Percentiles rank a stretch among this genome's conserved stretches.
phyloP scores from a whole-genome alignment of 2,113 vertebrate species.

The Lates calcarifer region DNA sequence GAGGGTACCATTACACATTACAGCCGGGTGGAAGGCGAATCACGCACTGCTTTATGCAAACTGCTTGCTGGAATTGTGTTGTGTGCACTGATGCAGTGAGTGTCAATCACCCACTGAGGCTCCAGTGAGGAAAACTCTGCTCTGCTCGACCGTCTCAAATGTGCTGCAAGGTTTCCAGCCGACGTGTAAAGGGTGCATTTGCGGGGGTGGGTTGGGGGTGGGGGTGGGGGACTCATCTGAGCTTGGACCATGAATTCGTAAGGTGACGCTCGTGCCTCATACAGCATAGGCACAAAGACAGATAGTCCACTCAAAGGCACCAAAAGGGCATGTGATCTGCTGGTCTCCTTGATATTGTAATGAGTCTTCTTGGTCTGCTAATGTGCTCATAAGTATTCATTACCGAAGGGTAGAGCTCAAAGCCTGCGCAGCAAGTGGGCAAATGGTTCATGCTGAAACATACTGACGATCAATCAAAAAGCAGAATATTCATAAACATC shows the following conservation, averaged over 20 bases:
- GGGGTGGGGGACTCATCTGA: not conserved
- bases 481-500: slow-evolving; percentile 71
- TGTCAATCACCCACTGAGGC: slow-evolving; percentile 6
- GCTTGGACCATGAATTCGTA: slow-evolving; percentile 7
- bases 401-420: slow-evolving; percentile 68
- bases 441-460: slow-evolving; percentile 65
- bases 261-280: slow-evolving; percentile 8
- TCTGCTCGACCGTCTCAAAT: not conserved
- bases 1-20: not conserved
- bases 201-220: too few species aligned
- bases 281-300: slow-evolving; percentile 31
- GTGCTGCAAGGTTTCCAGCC: slow-evolving; percentile 10
- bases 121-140: not conserved
- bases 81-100: slow-evolving; percentile 19
- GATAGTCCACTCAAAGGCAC: slow-evolving; percentile 38
- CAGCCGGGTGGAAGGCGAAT: slow-evolving; percentile 11
- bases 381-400: slow-evolving; percentile 78
- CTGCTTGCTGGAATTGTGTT: not conserved
- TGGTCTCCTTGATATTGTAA: slow-evolving; percentile 79
- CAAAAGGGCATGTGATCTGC: slow-evolving; percentile 60
- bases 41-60: slow-evolving; percentile 19
- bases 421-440: slow-evolving; percentile 57
- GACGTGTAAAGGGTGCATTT: not conserved
- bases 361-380: slow-evolving; percentile 72
- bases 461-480: slow-evolving; percentile 70